Evolutionary conservation across 2,888 invertebrate genomes (phyloP).

Genomic region (Andrena minutula): DNA sequence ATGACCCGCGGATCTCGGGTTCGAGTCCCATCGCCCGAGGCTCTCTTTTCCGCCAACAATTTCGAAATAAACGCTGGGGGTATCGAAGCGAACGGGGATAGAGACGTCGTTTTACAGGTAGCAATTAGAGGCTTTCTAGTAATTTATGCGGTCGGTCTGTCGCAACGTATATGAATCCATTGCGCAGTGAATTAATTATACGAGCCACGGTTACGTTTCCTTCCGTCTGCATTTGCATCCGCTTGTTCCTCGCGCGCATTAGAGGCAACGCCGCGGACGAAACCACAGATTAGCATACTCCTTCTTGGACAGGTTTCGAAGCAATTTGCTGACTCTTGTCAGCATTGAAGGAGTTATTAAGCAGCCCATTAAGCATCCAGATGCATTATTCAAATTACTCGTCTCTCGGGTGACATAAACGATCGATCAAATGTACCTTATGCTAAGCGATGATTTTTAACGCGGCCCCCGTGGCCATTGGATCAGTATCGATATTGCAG

Average conservation of each 20-base stretch:
- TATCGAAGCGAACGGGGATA: not conserved
- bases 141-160: not conserved
- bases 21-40: too few relatives aligned
- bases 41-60: too few relatives aligned
- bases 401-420: conserved; percentile 33
- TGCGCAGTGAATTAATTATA: conserved; percentile 38
- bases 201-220: not conserved
- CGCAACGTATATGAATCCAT: not conserved
- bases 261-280: conserved; percentile 9
- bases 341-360: conserved; percentile 46
- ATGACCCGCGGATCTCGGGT: too few relatives aligned
- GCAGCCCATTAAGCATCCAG: conserved; percentile 40
- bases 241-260: conserved; percentile 18
- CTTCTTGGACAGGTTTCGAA: conserved; percentile 50
- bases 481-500: not conserved
- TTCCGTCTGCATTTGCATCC: conserved; percentile 14
- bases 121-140: conserved; percentile 8
- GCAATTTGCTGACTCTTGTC: conserved; percentile 42
- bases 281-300: conserved; percentile 30
- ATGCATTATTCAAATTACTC: conserved; percentile 52
- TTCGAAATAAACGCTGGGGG: not conserved
- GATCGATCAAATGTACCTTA: conserved; percentile 35
- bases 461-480: not conserved
- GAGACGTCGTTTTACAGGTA: not conserved
- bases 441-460: conserved; percentile 17